A percentile compares a stretch with the other conserved stretches of the same genome.
Evolutionary conservation across 2,113 vertebrate genomes (phyloP).

Genomic region (Pseudolaguvia tuberculata): DNA sequence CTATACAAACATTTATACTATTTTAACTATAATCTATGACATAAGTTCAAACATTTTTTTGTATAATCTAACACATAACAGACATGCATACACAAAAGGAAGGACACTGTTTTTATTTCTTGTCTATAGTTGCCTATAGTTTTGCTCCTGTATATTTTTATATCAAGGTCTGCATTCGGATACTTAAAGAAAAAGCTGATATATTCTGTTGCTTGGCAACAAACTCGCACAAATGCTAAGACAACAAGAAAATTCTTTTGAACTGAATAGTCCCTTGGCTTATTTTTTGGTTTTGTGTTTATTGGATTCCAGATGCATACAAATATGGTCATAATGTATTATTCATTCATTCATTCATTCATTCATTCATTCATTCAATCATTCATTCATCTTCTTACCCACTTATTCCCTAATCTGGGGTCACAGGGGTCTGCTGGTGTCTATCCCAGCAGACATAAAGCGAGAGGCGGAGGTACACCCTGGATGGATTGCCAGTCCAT

Average conservation of each 20-base stretch:
- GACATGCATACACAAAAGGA: slow-evolving; percentile 43
- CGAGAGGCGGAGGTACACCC: no score
- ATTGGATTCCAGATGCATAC: not conserved
- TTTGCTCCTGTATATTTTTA: slow-evolving; percentile 68
- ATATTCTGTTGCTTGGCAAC: slow-evolving; percentile 76
- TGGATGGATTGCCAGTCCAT: no score
- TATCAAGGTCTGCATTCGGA: slow-evolving; percentile 66
- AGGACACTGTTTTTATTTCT: slow-evolving; percentile 58
- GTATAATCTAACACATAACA: no score
- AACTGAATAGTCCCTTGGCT: not conserved
- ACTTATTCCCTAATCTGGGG: no score
- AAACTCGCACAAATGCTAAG: slow-evolving; percentile 62
- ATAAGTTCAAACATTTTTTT: no score
- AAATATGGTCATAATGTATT: not conserved
- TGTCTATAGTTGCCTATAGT: slow-evolving; percentile 52
- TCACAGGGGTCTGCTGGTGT: no score
- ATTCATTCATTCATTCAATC: no score
- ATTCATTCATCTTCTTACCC: no score
- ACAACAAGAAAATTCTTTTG: slow-evolving; percentile 20
- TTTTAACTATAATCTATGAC: no score
- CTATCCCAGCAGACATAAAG: no score
- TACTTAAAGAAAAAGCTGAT: slow-evolving; percentile 69
- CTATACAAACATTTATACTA: no score
- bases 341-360: no score
- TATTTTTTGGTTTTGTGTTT: not conserved